Conservation (phyloP, 2,888 invertebrate species). For the Dugesia japonica region DNA sequence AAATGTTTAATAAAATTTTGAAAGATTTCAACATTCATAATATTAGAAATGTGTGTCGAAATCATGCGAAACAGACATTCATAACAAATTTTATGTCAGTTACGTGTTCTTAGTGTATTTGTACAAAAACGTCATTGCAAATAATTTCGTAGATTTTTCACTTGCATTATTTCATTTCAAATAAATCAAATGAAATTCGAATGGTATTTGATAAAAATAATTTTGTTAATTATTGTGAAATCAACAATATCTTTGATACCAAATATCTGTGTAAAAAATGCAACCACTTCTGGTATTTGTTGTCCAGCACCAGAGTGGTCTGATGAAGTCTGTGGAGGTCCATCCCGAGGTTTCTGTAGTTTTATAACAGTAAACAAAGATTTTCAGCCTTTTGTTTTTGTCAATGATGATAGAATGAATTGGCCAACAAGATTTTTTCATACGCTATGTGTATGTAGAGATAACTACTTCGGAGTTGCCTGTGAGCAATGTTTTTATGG, state of each 20-base stretch:
- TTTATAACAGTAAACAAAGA: not conserved
- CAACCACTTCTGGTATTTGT: conserved; percentile 20
- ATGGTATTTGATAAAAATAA: not conserved
- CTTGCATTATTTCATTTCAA: not conserved
- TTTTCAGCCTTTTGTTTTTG: not conserved
- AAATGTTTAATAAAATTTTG: too few species aligned
- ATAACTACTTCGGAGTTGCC: conserved; percentile 26
- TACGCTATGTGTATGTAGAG: conserved; percentile 12
- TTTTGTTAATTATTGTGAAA: not conserved
- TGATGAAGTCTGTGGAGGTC: conserved; percentile 24
- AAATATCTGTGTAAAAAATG: not conserved
- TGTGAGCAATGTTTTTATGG: conserved; percentile 30
- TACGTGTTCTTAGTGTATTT: not conserved
- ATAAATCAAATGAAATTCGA: not conserved
- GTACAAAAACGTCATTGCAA: not conserved
- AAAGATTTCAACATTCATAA: too few species aligned
- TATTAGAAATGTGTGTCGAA: not conserved
- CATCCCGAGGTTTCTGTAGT: conserved; percentile 21
- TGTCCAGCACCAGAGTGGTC: conserved; percentile 20
- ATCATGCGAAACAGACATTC: not conserved
- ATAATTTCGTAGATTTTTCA: not conserved
- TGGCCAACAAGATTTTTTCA: conserved; percentile 32
- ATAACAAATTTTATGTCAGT: not conserved
- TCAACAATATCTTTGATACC: not conserved
- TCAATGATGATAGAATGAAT: conserved; percentile 17